phyloP scores from a whole-genome alignment of 2,888 invertebrate genomes.

The Folsomia manolachei region DNA sequence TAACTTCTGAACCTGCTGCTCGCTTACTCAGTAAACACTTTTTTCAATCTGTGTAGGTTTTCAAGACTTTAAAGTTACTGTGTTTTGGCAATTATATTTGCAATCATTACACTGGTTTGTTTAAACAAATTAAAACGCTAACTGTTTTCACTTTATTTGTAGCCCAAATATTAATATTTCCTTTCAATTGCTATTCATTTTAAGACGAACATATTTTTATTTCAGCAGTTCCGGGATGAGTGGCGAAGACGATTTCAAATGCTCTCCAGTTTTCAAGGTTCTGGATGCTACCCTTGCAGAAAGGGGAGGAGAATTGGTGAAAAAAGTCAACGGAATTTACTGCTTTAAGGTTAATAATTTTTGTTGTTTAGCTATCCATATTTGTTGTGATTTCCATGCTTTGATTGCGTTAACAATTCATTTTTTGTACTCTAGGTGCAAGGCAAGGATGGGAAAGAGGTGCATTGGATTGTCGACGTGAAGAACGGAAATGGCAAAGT shows the following conservation, averaged over 20 bases:
- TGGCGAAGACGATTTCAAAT: conserved; percentile 64
- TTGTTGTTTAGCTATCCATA: not conserved
- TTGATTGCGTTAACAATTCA: too few species aligned
- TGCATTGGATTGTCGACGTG: conserved; percentile 88
- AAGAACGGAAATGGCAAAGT: conserved; percentile 86
- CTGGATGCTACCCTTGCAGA: conserved; percentile 76
- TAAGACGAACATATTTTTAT: conserved; percentile 16
- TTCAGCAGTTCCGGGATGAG: conserved; percentile 38
- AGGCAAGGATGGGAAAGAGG: conserved; percentile 64
- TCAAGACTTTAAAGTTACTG: too few species aligned
- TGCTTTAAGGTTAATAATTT: conserved; percentile 70
- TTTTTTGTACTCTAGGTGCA: not conserved
- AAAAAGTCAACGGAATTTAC: conserved; percentile 81
- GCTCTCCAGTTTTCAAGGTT: conserved; percentile 74
- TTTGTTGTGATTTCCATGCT: too few species aligned
- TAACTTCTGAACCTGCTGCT: too few species aligned
- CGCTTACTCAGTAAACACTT: too few species aligned
- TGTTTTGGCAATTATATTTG: too few species aligned
- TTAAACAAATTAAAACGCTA: too few species aligned
- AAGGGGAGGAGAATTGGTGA: conserved; percentile 77
- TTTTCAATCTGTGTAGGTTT: too few species aligned
- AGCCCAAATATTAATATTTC: too few species aligned
- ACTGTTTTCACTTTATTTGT: too few species aligned
- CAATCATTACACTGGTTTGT: too few species aligned
- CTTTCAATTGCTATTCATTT: too few species aligned